Percentiles rank a stretch among this genome's conserved stretches.
phyloP scores from a whole-genome alignment of 92 coral and sea anemone species.

The Galaxea fascicularis region DNA sequence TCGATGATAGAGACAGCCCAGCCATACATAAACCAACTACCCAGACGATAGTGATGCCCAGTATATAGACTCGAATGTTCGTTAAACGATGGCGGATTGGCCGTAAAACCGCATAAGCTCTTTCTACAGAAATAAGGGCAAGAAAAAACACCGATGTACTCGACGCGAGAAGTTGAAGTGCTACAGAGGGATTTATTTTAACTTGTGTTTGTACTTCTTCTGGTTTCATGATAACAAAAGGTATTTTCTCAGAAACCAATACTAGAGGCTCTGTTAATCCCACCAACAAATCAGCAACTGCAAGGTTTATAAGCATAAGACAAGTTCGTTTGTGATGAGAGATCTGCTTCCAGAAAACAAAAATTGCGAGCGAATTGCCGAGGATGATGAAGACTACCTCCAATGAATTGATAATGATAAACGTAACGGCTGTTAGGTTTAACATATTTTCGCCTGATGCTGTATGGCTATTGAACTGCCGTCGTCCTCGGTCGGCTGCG shows the following conservation, averaged over 20 bases:
- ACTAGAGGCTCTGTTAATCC: background rate
- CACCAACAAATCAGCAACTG: constrained; percentile 6
- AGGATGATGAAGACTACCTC: background rate
- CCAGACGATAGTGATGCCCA: too few relatives aligned
- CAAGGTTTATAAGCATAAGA: constrained; percentile 27
- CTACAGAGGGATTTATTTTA: background rate
- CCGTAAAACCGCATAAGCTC: constrained; percentile 18
- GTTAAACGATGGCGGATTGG: constrained; percentile 24
- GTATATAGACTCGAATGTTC: background rate
- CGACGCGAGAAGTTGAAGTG: background rate
- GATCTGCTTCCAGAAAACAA: background rate
- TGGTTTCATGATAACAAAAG: too few relatives aligned
- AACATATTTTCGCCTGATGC: background rate
- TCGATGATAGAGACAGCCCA: background rate
- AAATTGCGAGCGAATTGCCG: constrained; percentile 10
- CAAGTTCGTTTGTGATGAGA: background rate
- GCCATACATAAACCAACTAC: too few relatives aligned
- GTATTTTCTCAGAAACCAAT: background rate
- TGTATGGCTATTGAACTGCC: too few relatives aligned
- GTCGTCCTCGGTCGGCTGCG: too few relatives aligned
- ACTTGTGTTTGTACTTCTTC: background rate
- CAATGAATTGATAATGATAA: background rate
- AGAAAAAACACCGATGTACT: background rate
- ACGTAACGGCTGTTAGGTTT: background rate
- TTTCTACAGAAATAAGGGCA: constrained; percentile 31